These are phyloP conservation scores for Plagodis dolabraria DNA, from an alignment of 2,888 invertebrate genomes.

Conservation along the genomic window DNA sequence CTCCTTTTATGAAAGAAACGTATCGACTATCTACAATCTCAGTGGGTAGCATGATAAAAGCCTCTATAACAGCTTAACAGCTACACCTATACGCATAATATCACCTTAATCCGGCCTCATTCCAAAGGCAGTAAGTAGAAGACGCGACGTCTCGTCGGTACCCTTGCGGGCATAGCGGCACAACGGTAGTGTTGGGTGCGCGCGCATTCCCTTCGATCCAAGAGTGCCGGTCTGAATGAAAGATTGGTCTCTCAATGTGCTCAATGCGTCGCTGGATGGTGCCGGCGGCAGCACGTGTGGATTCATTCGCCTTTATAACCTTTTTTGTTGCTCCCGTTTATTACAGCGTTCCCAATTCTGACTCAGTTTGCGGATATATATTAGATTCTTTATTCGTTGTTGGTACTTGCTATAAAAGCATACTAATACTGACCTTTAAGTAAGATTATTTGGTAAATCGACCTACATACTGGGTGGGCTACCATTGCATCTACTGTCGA, in stretches of 20 bases:
- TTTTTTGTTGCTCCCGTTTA: slow-evolving; percentile 26
- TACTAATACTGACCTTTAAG: background rate
- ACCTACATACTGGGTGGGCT: background rate
- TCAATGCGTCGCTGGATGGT: slow-evolving; percentile 38
- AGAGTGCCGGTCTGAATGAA: slow-evolving; percentile 70
- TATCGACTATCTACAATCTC: slow-evolving; percentile 7
- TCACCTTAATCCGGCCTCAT: slow-evolving; percentile 40
- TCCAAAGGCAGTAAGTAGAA: slow-evolving; percentile 47
- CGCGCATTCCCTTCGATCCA: slow-evolving; percentile 79
- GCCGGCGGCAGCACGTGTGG: slow-evolving; percentile 55
- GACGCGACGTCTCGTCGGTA: slow-evolving; percentile 41
- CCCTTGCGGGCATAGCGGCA: slow-evolving; percentile 18
- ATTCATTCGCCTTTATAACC: slow-evolving; percentile 27
- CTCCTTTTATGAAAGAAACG: too few relatives aligned
- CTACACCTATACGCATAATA: slow-evolving; percentile 26
- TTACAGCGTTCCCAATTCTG: slow-evolving; percentile 15
- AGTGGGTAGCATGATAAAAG: slow-evolving; percentile 14
- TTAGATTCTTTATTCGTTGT: slow-evolving; percentile 14
- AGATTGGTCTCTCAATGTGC: slow-evolving; percentile 59
- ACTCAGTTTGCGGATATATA: slow-evolving; percentile 13
- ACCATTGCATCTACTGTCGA: background rate
- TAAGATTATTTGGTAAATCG: background rate
- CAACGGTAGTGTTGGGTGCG: slow-evolving; percentile 52
- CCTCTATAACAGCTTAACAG: slow-evolving; percentile 15
- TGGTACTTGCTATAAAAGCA: background rate